Conservation (phyloP, 2,113 vertebrate genomes). For the Motacilla alba region DNA sequence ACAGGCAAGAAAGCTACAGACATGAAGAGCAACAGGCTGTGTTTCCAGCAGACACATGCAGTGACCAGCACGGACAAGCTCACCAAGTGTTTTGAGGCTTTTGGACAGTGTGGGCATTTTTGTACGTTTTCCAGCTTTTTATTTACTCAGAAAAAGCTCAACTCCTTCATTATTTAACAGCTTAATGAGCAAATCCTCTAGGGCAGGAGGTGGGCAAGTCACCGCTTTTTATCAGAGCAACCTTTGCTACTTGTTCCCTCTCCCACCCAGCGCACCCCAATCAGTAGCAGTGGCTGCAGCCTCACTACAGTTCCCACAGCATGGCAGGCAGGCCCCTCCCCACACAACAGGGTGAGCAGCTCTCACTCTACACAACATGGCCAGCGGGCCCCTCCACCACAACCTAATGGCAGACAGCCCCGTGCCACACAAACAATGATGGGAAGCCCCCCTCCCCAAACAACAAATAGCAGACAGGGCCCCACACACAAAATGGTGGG, state of each 20-base stretch:
- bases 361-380: neutral
- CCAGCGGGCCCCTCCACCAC: neutral
- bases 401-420: rapidly evolving
- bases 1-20: neutral
- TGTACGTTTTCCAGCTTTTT: neutral
- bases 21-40: neutral
- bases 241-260: rapidly evolving
- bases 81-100: neutral
- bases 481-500: neutral
- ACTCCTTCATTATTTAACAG: neutral
- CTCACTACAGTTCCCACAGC: rapidly evolving
- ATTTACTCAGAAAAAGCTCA: neutral
- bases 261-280: rapidly evolving
- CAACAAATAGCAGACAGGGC: neutral
- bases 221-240: neutral
- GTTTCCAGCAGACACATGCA: rapidly evolving
- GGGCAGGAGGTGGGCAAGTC: rapidly evolving
- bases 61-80: rapidly evolving
- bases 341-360: neutral
- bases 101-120: rapidly evolving
- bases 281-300: rapidly evolving
- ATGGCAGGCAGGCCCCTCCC: rapidly evolving
- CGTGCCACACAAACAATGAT: neutral
- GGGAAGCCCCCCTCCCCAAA: rapidly evolving
- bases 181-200: neutral